A percentile compares a stretch with the other conserved stretches of the same genome.
Evolutionary conservation across 2,113 vertebrate genomes (phyloP).

Genomic region (Pluvialis apricaria): DNA sequence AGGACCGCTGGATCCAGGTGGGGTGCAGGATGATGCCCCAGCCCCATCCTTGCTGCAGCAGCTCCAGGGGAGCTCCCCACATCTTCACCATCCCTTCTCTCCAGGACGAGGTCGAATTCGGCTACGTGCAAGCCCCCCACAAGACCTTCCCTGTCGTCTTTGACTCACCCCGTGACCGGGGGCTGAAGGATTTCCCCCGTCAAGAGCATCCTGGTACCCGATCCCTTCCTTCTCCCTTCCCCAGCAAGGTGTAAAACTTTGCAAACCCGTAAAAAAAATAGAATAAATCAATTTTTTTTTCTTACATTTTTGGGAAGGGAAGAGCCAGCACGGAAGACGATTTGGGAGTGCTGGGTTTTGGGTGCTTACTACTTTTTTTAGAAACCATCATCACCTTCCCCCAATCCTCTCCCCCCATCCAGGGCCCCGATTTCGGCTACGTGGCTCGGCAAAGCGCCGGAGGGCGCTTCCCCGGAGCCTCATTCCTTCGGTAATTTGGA

Average conservation of each 20-base stretch:
- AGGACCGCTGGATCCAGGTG: conserved; percentile 95
- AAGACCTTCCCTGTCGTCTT: conserved; percentile 88
- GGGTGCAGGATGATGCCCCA: neutral
- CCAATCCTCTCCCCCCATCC: fast-evolving
- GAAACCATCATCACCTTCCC: neutral
- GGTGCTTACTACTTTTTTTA: neutral
- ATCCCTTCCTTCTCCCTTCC: neutral
- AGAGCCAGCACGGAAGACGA: neutral
- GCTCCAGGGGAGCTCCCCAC: fast-evolving
- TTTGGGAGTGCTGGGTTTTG: fast-evolving
- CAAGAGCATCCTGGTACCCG: conserved; percentile 76
- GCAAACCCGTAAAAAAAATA: fast-evolving
- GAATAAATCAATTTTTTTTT: neutral
- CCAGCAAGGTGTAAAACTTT: neutral
- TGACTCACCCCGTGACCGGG: conserved; percentile 84
- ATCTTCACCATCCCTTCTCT: neutral
- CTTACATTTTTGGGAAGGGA: neutral
- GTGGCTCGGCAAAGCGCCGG: conserved; percentile 73
- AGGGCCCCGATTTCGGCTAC: conserved; percentile 94
- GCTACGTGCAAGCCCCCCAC: conserved; percentile 88
- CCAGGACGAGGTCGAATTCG: conserved; percentile 94
- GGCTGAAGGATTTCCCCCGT: conserved; percentile 79
- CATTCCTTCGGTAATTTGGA: conserved; percentile 94
- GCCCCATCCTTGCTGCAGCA: fast-evolving
- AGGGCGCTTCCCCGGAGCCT: conserved; percentile 75